Evolutionary conservation across 2,797 vertebrate genomes (phyloP).

Genomic region (Buphagus erythrorhynchus): DNA sequence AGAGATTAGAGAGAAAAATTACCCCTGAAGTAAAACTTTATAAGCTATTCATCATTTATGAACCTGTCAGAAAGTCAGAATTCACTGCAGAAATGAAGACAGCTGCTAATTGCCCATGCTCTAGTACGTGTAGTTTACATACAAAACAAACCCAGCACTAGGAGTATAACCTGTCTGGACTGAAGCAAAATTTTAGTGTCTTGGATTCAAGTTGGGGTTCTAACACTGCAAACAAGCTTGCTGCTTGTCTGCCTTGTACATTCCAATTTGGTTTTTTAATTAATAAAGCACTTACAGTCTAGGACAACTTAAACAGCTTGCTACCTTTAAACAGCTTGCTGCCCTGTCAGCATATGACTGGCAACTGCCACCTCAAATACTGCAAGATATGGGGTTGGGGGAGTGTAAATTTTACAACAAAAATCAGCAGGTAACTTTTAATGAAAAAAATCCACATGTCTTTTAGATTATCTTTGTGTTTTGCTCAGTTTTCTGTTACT

Average conservation of each 20-base stretch:
- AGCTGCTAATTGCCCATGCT: background rate
- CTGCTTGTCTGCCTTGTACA: background rate
- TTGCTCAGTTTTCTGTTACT: background rate
- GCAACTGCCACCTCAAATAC: background rate
- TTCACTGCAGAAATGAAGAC: background rate
- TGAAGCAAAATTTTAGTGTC: background rate
- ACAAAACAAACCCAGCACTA: background rate
- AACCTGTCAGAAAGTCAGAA: background rate
- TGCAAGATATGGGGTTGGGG: background rate
- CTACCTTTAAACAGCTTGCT: background rate
- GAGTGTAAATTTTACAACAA: background rate
- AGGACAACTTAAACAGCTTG: background rate
- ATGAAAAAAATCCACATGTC: background rate
- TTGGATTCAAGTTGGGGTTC: background rate
- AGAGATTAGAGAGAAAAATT: conserved; percentile 9
- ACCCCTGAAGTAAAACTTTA: background rate
- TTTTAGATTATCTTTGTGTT: background rate
- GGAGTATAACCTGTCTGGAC: background rate
- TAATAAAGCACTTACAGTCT: background rate
- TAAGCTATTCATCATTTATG: background rate
- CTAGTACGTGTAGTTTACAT: background rate
- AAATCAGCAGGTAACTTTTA: background rate
- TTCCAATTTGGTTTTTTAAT: background rate
- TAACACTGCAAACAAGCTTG: background rate
- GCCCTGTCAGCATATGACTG: background rate